phyloP scores from a whole-genome alignment of 2,888 invertebrate genomes.

The Ectobius pallidus region DNA sequence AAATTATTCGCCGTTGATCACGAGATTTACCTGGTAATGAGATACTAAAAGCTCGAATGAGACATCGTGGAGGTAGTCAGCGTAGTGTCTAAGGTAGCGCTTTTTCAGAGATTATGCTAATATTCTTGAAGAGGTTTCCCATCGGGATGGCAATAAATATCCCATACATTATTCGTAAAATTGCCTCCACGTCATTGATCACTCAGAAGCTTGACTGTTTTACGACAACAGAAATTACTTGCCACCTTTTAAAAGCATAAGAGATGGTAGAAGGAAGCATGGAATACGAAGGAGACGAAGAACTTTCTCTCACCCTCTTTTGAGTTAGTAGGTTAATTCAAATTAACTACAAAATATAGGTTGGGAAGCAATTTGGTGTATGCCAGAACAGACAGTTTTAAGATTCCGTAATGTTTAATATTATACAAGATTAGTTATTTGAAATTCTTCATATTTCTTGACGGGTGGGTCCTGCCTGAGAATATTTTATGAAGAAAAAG shows the following conservation, averaged over 20 bases:
- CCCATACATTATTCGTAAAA: slow-evolving; percentile 4
- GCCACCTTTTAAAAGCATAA: neutral
- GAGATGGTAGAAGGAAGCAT: too few species aligned
- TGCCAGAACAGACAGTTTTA: neutral
- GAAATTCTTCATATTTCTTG: neutral
- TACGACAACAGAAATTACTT: neutral
- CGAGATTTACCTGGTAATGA: too few species aligned
- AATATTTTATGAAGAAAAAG: neutral
- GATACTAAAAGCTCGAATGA: too few species aligned
- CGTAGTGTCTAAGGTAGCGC: too few species aligned
- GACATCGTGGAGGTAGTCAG: too few species aligned
- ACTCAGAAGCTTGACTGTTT: neutral
- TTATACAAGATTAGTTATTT: neutral
- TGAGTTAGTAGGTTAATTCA: neutral
- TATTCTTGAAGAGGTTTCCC: neutral
- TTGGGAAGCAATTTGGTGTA: neutral
- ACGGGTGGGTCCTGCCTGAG: neutral
- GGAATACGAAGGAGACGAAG: neutral
- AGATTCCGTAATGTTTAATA: neutral
- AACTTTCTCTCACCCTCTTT: neutral
- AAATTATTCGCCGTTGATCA: too few species aligned
- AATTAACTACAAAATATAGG: neutral
- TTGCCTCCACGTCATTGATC: neutral
- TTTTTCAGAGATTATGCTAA: slow-evolving; percentile 4
- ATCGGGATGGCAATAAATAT: neutral